Conservation (phyloP, 2,113 vertebrate species). For the Cheirogaleus medius region DNA sequence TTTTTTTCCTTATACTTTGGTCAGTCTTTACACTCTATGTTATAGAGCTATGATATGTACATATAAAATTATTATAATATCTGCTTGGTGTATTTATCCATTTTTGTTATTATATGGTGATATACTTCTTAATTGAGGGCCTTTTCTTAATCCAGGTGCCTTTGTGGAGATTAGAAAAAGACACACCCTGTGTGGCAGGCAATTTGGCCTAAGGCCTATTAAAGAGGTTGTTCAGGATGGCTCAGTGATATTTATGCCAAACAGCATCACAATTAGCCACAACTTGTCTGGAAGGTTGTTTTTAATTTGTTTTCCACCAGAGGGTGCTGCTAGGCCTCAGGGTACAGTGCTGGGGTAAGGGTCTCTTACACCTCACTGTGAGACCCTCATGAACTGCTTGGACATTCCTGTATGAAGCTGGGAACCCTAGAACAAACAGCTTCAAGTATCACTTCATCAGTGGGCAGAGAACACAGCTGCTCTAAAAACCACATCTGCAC, state of each 20-base stretch:
- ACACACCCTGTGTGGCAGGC: not conserved
- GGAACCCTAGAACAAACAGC: not conserved
- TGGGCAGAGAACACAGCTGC: not conserved
- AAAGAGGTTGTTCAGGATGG: not conserved
- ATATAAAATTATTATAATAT: not conserved
- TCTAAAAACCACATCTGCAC: not conserved
- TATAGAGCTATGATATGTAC: not conserved
- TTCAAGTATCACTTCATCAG: not conserved
- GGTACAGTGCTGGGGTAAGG: not conserved
- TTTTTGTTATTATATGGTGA: not conserved
- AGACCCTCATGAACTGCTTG: not conserved
- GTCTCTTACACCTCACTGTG: not conserved
- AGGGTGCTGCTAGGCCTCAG: not conserved
- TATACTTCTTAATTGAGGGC: not conserved
- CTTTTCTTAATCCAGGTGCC: not conserved
- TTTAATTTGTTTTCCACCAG: not conserved
- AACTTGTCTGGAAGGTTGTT: not conserved
- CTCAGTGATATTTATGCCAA: not conserved
- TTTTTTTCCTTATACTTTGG: not conserved
- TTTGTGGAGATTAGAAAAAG: not conserved
- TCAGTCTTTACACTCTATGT: not conserved
- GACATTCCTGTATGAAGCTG: not conserved
- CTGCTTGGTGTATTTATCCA: not conserved
- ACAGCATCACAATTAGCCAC: not conserved
- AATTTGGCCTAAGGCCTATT: not conserved